Evolutionary conservation across 2,888 invertebrate species (phyloP).

Genomic region (Drosophila antonietae): DNA sequence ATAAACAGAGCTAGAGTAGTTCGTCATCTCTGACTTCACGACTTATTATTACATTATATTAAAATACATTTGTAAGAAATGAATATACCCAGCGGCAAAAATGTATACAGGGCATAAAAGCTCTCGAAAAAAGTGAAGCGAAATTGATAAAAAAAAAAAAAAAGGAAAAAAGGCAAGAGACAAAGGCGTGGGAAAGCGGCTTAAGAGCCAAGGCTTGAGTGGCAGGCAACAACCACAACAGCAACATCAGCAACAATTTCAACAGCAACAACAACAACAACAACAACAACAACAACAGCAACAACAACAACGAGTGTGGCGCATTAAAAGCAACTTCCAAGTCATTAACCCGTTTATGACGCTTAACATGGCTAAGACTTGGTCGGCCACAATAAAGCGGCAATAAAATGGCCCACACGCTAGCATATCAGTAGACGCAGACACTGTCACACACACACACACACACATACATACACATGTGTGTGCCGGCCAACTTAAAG

Average conservation of each 20-base stretch:
- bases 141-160: constrained; percentile 72
- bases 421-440: constrained; percentile 30
- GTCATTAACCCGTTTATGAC: constrained; percentile 81
- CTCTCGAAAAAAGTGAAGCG: constrained; percentile 45
- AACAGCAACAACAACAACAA: neutral
- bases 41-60: no score
- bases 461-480: constrained; percentile 16
- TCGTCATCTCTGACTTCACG: no score
- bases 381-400: constrained; percentile 72
- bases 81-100: neutral
- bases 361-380: constrained; percentile 72
- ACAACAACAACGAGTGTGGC: constrained; percentile 33
- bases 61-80: neutral
- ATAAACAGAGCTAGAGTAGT: no score
- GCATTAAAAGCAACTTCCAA: constrained; percentile 78
- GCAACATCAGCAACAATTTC: neutral
- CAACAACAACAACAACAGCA: neutral
- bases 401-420: constrained; percentile 67
- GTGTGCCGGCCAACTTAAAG: constrained; percentile 61
- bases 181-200: constrained; percentile 29
- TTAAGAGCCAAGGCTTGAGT: constrained; percentile 55
- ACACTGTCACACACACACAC: constrained; percentile 3
- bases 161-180: constrained; percentile 17
- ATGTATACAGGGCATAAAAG: neutral
- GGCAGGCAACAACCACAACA: constrained; percentile 13